Evolutionary conservation across 2,113 vertebrate species (phyloP).

Genomic region (Salvelinus sp.): DNA sequence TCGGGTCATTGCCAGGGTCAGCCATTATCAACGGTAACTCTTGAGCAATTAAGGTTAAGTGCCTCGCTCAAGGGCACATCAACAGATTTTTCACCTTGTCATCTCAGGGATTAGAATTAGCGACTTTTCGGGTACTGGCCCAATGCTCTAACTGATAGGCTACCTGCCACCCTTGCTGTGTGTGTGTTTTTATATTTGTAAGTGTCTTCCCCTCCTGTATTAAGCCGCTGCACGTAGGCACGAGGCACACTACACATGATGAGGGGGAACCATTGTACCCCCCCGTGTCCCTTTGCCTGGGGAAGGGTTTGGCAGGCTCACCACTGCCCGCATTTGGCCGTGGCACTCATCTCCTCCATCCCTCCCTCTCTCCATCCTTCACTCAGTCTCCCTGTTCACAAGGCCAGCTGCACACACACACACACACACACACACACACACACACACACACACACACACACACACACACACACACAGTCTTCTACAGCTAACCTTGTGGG

Average conservation of each 20-base stretch:
- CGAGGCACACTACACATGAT: slow-evolving; percentile 49
- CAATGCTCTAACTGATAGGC: too few species aligned
- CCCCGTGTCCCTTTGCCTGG: slow-evolving; percentile 44
- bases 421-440: background rate
- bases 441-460: background rate
- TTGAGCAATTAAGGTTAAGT: too few species aligned
- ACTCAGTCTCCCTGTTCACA: slow-evolving; percentile 9
- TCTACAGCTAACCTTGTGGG: too few species aligned
- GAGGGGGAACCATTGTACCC: slow-evolving; percentile 54
- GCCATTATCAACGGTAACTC: too few species aligned
- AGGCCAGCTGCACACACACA: slow-evolving; percentile 50
- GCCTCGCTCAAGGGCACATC: too few species aligned
- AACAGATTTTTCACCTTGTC: too few species aligned
- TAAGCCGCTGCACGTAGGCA: slow-evolving; percentile 34
- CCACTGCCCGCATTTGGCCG: slow-evolving; percentile 48
- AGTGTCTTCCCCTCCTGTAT: too few species aligned
- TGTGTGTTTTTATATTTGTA: slow-evolving; percentile 11
- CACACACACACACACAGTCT: too few species aligned
- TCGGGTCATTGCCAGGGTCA: too few species aligned
- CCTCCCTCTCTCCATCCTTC: slow-evolving; percentile 11
- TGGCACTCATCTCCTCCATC: slow-evolving; percentile 36
- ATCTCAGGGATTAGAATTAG: too few species aligned
- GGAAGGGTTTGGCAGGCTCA: slow-evolving; percentile 45
- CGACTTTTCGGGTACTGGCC: too few species aligned
- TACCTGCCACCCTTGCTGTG: background rate